Percentiles rank a stretch among this genome's conserved stretches.
phyloP scores from a whole-genome alignment of 2,113 vertebrate species.

The Macroglossus sobrinus region DNA sequence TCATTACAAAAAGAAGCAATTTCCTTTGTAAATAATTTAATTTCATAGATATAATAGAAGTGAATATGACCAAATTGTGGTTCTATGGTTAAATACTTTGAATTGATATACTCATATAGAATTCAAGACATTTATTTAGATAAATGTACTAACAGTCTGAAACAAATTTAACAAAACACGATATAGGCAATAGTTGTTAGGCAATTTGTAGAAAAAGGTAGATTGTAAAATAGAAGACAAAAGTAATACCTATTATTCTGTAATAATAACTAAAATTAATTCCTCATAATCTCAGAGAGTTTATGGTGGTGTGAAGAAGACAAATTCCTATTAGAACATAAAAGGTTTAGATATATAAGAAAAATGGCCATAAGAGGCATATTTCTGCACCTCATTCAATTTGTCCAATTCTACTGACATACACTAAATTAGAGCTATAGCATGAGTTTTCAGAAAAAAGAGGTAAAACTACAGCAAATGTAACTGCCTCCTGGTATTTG shows the following conservation, averaged over 20 bases:
- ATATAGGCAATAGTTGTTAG: neutral
- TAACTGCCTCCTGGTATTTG: neutral
- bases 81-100: neutral
- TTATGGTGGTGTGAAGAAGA: neutral
- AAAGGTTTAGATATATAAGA: conserved; percentile 15
- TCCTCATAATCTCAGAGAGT: neutral
- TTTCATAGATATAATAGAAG: neutral
- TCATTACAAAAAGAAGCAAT: neutral
- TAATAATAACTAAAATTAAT: conserved; percentile 40
- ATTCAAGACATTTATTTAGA: neutral
- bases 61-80: neutral
- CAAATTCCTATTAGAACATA: neutral
- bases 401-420: neutral
- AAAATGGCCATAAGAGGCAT: neutral
- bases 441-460: neutral
- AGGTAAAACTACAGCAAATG: neutral
- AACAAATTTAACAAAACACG: neutral
- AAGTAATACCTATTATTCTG: neutral
- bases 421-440: neutral
- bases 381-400: neutral
- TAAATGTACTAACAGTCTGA: neutral
- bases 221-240: neutral
- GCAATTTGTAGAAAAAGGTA: neutral
- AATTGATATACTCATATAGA: neutral
- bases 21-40: neutral